A percentile compares a stretch with the other conserved stretches of the same genome.
These are phyloP conservation scores for Drosophila teissieri DNA, from an alignment of 1,140 invertebrate species.

Conservation along the genomic window DNA sequence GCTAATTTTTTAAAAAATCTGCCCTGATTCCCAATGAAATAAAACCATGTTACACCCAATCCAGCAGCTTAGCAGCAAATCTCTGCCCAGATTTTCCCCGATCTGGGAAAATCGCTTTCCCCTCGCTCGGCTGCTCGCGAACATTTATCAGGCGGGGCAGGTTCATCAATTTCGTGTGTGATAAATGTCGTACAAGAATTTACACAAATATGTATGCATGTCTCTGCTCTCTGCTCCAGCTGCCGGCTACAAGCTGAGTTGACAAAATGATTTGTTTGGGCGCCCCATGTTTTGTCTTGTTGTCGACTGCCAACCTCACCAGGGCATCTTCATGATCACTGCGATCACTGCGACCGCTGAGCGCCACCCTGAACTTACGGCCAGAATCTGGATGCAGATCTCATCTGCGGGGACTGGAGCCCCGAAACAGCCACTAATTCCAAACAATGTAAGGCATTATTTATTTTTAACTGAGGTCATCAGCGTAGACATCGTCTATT, in stretches of 20 bases:
- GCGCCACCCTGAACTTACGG: constrained; percentile 77
- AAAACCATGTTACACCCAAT: constrained; percentile 15
- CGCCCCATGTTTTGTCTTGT: constrained; percentile 36
- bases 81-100: constrained; percentile 15
- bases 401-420: constrained; percentile 47
- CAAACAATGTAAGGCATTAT: constrained; percentile 82
- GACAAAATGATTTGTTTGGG: constrained; percentile 76
- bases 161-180: constrained; percentile 74
- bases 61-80: constrained; percentile 25
- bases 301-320: constrained; percentile 14
- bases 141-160: constrained; percentile 52
- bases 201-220: constrained; percentile 65
- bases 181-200: constrained; percentile 79
- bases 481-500: constrained; percentile 63
- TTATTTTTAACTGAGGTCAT: constrained; percentile 82
- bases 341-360: constrained; percentile 48
- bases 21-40: constrained; percentile 2
- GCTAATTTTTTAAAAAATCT: background rate
- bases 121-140: constrained; percentile 8
- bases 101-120: constrained; percentile 14
- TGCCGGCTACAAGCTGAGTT: constrained; percentile 51
- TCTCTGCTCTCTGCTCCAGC: constrained; percentile 38
- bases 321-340: constrained; percentile 33
- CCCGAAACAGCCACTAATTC: constrained; percentile 77
- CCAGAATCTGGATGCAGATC: constrained; percentile 20